phyloP scores from a whole-genome alignment of 2,113 vertebrate species.

The Gymnorhina tibicen region DNA sequence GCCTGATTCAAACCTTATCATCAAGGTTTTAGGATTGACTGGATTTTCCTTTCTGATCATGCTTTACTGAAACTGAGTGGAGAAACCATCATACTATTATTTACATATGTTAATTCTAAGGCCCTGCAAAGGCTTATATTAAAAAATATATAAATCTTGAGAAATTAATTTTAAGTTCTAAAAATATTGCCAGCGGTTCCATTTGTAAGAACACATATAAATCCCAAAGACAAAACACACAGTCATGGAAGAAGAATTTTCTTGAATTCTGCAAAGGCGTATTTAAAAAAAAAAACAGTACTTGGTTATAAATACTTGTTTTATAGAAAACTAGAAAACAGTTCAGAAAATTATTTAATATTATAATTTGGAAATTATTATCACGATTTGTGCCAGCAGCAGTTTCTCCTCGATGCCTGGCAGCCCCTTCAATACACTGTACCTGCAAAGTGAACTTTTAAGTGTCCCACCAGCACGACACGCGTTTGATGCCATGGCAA shows the following conservation, averaged over 20 bases:
- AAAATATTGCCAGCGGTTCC: accelerated
- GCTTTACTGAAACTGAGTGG: not conserved
- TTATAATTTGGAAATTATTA: not conserved
- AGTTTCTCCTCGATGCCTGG: not conserved
- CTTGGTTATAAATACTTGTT: not conserved
- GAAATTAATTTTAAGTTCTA: not conserved
- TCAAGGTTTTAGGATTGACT: not conserved
- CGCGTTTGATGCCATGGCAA: accelerated
- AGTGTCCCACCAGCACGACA: not conserved
- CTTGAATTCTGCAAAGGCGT: not conserved
- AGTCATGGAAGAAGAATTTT: not conserved
- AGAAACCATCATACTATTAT: not conserved
- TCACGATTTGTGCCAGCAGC: not conserved
- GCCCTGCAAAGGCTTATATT: not conserved
- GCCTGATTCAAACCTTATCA: not conserved
- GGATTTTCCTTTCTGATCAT: not conserved
- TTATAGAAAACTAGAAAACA: not conserved
- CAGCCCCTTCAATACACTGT: not conserved
- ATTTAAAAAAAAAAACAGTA: not conserved
- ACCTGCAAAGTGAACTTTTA: not conserved
- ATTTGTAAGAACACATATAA: not conserved
- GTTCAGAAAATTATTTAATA: not conserved
- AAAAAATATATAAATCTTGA: not conserved
- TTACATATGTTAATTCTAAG: not conserved
- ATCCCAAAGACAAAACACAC: not conserved